phyloP scores from a whole-genome alignment of 53 echinoderm and acorn worm genomes.

The Mesocentrotus franciscanus region DNA sequence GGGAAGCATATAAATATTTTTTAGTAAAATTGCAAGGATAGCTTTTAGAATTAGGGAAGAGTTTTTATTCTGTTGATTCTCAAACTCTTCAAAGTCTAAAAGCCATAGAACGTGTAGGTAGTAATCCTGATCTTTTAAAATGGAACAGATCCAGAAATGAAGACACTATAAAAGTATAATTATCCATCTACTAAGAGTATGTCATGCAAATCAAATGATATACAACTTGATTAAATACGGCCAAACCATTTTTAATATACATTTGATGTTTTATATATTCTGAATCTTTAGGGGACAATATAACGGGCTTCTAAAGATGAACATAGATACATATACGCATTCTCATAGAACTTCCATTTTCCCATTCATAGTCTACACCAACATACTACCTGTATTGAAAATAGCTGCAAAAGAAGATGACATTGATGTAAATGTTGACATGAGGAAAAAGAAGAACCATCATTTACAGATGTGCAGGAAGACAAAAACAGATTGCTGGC shows the following conservation, averaged over 20 bases:
- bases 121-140: too few relatives aligned
- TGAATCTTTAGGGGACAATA: not conserved
- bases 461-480: slow-evolving; percentile 72
- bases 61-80: too few relatives aligned
- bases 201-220: not conserved
- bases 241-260: not conserved
- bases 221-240: not conserved
- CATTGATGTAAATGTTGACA: slow-evolving; percentile 69
- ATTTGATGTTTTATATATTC: not conserved
- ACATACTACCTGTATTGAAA: slow-evolving; percentile 64
- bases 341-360: not conserved
- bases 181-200: too few relatives aligned
- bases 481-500: slow-evolving; percentile 64
- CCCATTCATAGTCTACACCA: slow-evolving; percentile 22
- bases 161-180: too few relatives aligned
- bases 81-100: too few relatives aligned
- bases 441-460: slow-evolving; percentile 71
- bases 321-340: not conserved
- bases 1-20: too few relatives aligned
- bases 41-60: too few relatives aligned
- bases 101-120: too few relatives aligned
- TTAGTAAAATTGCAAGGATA: too few relatives aligned
- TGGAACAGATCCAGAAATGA: too few relatives aligned
- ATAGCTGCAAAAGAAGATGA: slow-evolving; percentile 68
- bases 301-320: not conserved